These are phyloP conservation scores for Oophaga pumilio DNA, from an alignment of 2,113 vertebrate species.

Conservation along the genomic window DNA sequence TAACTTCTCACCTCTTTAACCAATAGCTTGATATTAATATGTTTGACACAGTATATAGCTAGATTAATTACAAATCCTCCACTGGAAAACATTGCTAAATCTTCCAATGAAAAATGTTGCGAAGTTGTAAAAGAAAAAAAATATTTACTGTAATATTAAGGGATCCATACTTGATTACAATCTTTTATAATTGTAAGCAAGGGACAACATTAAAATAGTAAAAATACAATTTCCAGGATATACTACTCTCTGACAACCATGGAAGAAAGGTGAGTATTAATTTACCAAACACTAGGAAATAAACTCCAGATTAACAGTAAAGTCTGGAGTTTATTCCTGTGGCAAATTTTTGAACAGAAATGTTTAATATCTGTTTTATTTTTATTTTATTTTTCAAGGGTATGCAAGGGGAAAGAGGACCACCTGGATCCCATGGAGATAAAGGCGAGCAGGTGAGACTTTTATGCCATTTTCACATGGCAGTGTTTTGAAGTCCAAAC, in stretches of 20 bases:
- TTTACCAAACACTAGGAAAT: neutral
- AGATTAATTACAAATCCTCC: neutral
- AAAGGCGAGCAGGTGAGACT: constrained; percentile 88
- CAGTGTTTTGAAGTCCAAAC: neutral
- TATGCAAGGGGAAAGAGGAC: constrained; percentile 87
- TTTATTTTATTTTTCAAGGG: constrained; percentile 75
- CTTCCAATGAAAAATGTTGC: neutral
- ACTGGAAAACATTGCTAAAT: neutral
- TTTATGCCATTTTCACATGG: neutral
- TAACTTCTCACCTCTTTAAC: constrained; percentile 13
- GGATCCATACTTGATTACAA: neutral
- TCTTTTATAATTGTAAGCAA: constrained; percentile 7
- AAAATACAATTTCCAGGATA: neutral
- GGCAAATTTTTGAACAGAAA: neutral
- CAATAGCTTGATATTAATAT: neutral
- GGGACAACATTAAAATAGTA: neutral
- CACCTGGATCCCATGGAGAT: constrained; percentile 74
- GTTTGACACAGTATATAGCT: neutral
- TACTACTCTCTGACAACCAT: no score
- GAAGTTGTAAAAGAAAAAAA: neutral
- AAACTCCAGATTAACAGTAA: neutral
- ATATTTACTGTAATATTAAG: neutral
- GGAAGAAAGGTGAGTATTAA: constrained; percentile 11
- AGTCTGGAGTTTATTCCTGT: neutral
- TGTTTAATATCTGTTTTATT: constrained; percentile 53